Percentiles rank a stretch among this genome's conserved stretches.
Conservation (phyloP, 2,888 invertebrate genomes). For the Pseudococcus jackbeardsleyi region DNA sequence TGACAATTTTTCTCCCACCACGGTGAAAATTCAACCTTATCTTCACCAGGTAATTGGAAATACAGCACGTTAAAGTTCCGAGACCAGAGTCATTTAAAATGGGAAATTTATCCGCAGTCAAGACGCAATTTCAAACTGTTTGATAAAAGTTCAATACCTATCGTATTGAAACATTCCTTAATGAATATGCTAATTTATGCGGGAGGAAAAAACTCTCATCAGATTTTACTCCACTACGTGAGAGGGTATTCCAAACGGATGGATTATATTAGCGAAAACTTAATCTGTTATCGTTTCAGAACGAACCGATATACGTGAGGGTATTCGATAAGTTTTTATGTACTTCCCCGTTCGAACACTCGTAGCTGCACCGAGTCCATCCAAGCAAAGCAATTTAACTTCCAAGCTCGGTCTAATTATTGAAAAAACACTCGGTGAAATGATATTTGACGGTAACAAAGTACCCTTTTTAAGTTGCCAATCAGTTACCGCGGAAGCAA, state of each 20-base stretch:
- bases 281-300: slow-evolving; percentile 18
- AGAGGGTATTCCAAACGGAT: background rate
- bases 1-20: too few relatives aligned
- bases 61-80: too few relatives aligned
- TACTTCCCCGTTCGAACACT: background rate
- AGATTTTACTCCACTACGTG: background rate
- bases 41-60: too few relatives aligned
- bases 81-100: too few relatives aligned
- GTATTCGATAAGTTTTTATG: background rate
- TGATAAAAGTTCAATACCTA: too few relatives aligned
- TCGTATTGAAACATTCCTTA: background rate
- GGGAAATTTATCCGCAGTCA: too few relatives aligned
- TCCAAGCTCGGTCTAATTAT: background rate
- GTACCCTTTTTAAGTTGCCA: background rate
- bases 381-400: background rate
- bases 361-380: background rate
- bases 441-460: background rate
- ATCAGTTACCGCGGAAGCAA: background rate
- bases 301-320: background rate
- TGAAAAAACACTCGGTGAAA: background rate
- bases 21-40: too few relatives aligned
- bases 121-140: too few relatives aligned
- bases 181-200: slow-evolving; percentile 32
- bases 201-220: background rate
- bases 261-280: slow-evolving; percentile 11